Evolutionary conservation across 2,113 vertebrate species (phyloP).

Genomic region (Ranitomeya variabilis): DNA sequence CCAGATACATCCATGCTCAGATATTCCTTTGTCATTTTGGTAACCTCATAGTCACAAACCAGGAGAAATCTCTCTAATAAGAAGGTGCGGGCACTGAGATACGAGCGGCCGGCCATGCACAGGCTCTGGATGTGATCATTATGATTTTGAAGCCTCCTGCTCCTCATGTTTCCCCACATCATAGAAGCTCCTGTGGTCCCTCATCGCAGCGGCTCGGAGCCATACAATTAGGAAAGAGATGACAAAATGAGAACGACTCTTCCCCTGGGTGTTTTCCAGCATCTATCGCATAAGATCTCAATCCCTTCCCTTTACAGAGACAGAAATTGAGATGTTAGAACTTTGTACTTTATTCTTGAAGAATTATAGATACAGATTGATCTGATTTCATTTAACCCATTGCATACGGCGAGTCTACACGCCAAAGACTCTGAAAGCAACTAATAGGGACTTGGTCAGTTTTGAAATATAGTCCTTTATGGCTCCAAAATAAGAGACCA

Average conservation of each 20-base stretch:
- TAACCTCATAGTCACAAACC: background rate
- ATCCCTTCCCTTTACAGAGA: background rate
- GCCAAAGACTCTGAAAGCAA: too few relatives aligned
- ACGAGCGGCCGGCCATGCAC: background rate
- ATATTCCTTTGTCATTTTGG: too few relatives aligned
- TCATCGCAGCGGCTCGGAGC: slow-evolving; percentile 18
- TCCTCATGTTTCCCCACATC: background rate
- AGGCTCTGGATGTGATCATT: background rate
- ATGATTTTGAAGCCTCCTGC: background rate
- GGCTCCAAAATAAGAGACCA: too few relatives aligned
- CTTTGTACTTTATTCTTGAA: background rate
- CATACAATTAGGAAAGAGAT: slow-evolving; percentile 38
- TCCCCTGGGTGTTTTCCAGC: slow-evolving; percentile 34
- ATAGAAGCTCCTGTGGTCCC: background rate
- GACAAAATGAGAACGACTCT: slow-evolving; percentile 37
- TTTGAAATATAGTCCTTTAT: too few relatives aligned
- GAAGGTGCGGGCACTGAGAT: background rate
- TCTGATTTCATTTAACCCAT: background rate
- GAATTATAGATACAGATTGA: slow-evolving; percentile 6
- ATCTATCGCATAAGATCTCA: background rate
- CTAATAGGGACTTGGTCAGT: too few relatives aligned
- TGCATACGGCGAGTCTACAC: too few relatives aligned
- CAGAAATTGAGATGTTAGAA: background rate
- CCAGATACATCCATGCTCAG: too few relatives aligned
- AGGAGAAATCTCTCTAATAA: slow-evolving; percentile 23